phyloP scores from a whole-genome alignment of 2,113 vertebrate species.

The Prunella fulvescens region DNA sequence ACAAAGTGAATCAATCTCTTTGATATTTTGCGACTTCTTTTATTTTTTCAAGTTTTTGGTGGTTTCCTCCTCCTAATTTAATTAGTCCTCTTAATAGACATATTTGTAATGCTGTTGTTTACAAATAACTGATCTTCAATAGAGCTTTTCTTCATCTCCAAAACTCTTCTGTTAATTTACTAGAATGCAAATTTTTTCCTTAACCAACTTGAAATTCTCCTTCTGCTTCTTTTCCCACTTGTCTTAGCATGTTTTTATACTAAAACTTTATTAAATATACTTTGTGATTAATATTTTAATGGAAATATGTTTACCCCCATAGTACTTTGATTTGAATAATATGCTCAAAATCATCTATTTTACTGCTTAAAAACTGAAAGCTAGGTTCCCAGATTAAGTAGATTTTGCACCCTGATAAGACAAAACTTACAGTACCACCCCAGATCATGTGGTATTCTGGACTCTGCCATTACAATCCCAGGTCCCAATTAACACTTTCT shows the following conservation, averaged over 20 bases:
- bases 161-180: background rate
- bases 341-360: background rate
- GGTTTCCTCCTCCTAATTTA: background rate
- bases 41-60: background rate
- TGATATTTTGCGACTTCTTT: background rate
- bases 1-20: background rate
- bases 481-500: background rate
- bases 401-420: background rate
- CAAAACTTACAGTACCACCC: rapidly evolving
- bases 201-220: background rate
- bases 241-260: background rate
- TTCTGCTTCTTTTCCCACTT: background rate
- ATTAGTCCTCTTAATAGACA: background rate
- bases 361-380: background rate
- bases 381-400: background rate
- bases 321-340: background rate
- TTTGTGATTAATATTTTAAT: background rate
- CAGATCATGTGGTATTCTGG: background rate
- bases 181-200: background rate
- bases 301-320: background rate
- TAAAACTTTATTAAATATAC: background rate
- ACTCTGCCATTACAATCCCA: rapidly evolving
- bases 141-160: background rate
- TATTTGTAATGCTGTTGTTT: background rate
- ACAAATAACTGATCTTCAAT: background rate